Conservation (phyloP, 2,888 invertebrate genomes). For the Balanococcus diminutus region DNA sequence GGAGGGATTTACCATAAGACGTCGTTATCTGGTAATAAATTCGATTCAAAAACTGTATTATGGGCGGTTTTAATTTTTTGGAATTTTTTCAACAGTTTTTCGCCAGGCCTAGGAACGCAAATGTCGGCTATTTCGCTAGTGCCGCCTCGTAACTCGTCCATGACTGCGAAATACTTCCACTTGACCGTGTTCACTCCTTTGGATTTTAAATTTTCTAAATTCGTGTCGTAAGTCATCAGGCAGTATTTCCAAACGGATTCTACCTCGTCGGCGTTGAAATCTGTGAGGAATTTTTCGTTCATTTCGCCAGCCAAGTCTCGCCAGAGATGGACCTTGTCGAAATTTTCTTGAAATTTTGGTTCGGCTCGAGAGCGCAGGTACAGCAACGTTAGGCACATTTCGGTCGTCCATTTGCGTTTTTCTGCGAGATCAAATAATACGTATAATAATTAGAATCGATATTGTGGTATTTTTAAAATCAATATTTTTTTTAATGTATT, state of each 20-base stretch:
- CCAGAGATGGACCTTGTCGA: slow-evolving; percentile 44
- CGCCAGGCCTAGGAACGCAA: slow-evolving; percentile 56
- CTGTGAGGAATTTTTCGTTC: slow-evolving; percentile 55
- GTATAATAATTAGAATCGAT: too few relatives aligned
- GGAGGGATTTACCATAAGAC: background rate
- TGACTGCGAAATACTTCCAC: slow-evolving; percentile 57
- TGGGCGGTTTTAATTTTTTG: background rate
- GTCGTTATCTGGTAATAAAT: background rate
- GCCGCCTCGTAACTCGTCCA: slow-evolving; percentile 57
- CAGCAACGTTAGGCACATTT: slow-evolving; percentile 56
- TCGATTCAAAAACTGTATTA: background rate
- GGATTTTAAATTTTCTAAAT: slow-evolving; percentile 55
- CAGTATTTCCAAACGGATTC: slow-evolving; percentile 56
- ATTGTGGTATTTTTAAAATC: too few relatives aligned
- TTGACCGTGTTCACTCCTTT: slow-evolving; percentile 56
- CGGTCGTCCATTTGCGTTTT: slow-evolving; percentile 56
- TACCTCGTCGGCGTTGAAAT: slow-evolving; percentile 56
- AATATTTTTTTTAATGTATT: too few relatives aligned
- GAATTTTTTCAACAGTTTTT: slow-evolving; percentile 55
- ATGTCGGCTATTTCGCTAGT: slow-evolving; percentile 56
- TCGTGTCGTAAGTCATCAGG: slow-evolving; percentile 55
- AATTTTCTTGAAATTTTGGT: slow-evolving; percentile 49
- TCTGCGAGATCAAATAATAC: too few relatives aligned
- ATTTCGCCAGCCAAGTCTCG: slow-evolving; percentile 55
- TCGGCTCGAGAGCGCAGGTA: slow-evolving; percentile 50